Conservation (phyloP, 2,113 vertebrate genomes). For the Rhabdornis inornatus region DNA sequence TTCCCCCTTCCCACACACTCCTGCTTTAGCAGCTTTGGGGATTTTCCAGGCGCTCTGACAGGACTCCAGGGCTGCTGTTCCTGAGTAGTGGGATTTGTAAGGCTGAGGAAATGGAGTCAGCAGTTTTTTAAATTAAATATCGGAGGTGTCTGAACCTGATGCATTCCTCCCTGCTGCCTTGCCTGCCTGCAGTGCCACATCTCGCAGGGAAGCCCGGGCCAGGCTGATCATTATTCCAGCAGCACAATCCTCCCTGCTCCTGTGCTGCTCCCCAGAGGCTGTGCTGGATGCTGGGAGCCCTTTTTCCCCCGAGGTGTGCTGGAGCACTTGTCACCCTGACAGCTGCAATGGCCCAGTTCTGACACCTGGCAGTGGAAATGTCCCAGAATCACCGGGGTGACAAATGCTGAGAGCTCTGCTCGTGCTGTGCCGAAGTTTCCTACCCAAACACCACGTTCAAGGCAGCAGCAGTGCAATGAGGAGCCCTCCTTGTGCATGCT, state of each 20-base stretch:
- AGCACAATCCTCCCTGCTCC: background rate
- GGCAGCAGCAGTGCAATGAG: background rate
- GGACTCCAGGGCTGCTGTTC: background rate
- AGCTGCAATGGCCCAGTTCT: background rate
- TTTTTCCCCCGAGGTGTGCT: background rate
- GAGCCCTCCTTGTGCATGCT: background rate
- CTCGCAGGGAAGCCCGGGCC: background rate
- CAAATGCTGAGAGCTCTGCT: background rate
- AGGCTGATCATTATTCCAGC: background rate
- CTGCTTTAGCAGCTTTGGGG: background rate
- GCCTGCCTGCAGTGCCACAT: background rate
- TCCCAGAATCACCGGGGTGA: background rate
- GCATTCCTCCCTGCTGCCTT: background rate
- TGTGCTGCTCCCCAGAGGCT: background rate
- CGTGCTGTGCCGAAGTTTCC: background rate
- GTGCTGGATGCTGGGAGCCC: background rate
- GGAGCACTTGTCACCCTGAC: conserved; percentile 1
- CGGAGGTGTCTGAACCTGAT: background rate
- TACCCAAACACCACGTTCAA: background rate
- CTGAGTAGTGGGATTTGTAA: background rate
- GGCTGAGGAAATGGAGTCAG: conserved; percentile 7
- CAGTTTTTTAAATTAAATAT: background rate
- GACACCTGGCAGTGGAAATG: background rate
- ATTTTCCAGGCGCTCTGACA: background rate
- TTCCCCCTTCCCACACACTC: background rate